Evolutionary conservation across 2,888 invertebrate species (phyloP).

Genomic region (Agrotis segetum): DNA sequence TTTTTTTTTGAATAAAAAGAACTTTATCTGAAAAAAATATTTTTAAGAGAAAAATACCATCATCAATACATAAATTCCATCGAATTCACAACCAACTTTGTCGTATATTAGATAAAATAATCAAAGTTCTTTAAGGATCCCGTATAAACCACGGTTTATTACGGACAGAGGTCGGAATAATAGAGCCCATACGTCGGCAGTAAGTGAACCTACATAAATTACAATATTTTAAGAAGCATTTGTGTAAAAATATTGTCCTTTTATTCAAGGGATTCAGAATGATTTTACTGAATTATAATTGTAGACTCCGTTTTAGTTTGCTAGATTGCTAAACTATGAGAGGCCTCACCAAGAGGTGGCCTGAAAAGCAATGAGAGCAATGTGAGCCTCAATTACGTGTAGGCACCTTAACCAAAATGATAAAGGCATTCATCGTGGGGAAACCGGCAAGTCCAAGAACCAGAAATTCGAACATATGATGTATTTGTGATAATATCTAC

Average conservation of each 20-base stretch:
- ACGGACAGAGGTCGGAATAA: constrained; percentile 67
- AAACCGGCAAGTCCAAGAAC: too few species aligned
- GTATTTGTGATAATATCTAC: too few species aligned
- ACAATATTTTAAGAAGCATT: constrained; percentile 64
- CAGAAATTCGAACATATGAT: too few species aligned
- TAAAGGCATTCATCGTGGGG: too few species aligned
- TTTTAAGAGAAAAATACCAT: too few species aligned
- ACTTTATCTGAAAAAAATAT: too few species aligned
- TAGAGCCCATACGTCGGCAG: constrained; percentile 61
- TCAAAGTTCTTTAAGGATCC: constrained; percentile 22
- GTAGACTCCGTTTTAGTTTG: neutral
- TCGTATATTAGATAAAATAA: constrained; percentile 10
- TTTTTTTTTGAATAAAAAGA: too few species aligned
- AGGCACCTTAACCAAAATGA: too few species aligned
- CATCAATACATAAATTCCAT: neutral
- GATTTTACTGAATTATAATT: neutral
- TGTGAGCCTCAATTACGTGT: too few species aligned
- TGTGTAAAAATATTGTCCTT: constrained; percentile 18
- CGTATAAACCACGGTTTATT: constrained; percentile 50
- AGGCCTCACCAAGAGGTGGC: too few species aligned
- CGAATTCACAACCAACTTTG: constrained; percentile 7
- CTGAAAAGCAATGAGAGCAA: too few species aligned
- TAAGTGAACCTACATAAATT: constrained; percentile 72
- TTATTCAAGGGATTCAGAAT: neutral
- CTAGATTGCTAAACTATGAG: neutral